Evolutionary conservation across 2,888 invertebrate species (phyloP).

Genomic region (Deilephila porcellus): DNA sequence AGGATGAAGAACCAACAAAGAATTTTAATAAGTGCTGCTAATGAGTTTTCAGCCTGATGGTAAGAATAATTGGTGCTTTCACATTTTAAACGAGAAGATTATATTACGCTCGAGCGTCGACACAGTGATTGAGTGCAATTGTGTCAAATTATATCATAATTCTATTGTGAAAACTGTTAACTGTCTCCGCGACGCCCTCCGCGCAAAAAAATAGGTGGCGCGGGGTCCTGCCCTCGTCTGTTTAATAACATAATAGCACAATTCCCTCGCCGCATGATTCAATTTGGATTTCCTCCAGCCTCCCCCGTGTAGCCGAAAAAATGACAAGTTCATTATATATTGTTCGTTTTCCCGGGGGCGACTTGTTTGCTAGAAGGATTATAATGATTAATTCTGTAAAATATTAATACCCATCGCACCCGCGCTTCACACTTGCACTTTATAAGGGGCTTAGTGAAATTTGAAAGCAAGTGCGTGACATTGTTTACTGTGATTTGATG

Average conservation of each 20-base stretch:
- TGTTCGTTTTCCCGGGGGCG: slow-evolving; percentile 79
- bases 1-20: neutral
- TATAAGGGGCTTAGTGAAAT: slow-evolving; percentile 71
- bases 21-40: neutral
- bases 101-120: slow-evolving; percentile 16
- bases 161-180: slow-evolving; percentile 84
- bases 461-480: slow-evolving; percentile 68
- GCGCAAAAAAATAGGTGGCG: slow-evolving; percentile 74
- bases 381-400: slow-evolving; percentile 84
- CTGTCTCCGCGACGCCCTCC: slow-evolving; percentile 80
- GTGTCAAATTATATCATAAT: slow-evolving; percentile 84
- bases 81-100: neutral
- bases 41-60: neutral
- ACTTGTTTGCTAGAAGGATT: slow-evolving; percentile 84
- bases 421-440: slow-evolving; percentile 76
- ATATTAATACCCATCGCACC: slow-evolving; percentile 83
- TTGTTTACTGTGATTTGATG: slow-evolving; percentile 65
- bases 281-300: slow-evolving; percentile 87
- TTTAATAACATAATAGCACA: slow-evolving; percentile 89
- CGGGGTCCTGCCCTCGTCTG: slow-evolving; percentile 85
- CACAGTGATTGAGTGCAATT: slow-evolving; percentile 45
- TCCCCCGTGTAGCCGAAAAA: slow-evolving; percentile 82
- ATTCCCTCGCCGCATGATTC: slow-evolving; percentile 88
- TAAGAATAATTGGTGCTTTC: neutral
- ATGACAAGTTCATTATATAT: slow-evolving; percentile 85